Evolutionary conservation across 2,888 invertebrate genomes (phyloP).

Genomic region (Calameuta idolon): DNA sequence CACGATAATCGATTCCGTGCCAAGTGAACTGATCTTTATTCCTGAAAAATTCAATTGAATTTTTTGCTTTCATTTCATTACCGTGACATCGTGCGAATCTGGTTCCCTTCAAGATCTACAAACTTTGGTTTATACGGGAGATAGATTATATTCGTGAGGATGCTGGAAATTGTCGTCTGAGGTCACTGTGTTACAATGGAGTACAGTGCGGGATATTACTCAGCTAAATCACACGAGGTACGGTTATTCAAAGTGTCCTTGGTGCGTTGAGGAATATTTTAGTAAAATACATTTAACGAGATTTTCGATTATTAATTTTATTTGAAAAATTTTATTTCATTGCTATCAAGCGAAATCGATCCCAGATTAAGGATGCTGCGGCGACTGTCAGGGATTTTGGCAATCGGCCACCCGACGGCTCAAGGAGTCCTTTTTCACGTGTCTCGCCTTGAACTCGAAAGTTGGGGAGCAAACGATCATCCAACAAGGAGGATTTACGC

Average conservation of each 20-base stretch:
- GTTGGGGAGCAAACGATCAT: conserved; percentile 25
- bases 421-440: neutral
- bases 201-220: neutral
- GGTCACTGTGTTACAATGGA: neutral
- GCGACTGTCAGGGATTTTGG: neutral
- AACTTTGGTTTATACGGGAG: neutral
- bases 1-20: neutral
- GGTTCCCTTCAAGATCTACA: neutral
- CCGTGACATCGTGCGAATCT: neutral
- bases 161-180: neutral
- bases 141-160: neutral
- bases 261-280: too few relatives aligned
- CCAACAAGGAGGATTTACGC: conserved; percentile 38
- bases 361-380: neutral
- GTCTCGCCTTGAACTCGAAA: conserved; percentile 11
- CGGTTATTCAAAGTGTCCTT: too few relatives aligned
- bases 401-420: neutral
- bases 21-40: neutral
- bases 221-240: neutral
- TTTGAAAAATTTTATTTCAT: too few relatives aligned
- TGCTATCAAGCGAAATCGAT: neutral
- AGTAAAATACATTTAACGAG: neutral
- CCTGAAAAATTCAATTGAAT: neutral
- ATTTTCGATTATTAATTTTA: neutral
- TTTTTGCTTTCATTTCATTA: neutral